phyloP scores from a whole-genome alignment of 2,113 vertebrate genomes.

The Odocoileus virginianus region DNA sequence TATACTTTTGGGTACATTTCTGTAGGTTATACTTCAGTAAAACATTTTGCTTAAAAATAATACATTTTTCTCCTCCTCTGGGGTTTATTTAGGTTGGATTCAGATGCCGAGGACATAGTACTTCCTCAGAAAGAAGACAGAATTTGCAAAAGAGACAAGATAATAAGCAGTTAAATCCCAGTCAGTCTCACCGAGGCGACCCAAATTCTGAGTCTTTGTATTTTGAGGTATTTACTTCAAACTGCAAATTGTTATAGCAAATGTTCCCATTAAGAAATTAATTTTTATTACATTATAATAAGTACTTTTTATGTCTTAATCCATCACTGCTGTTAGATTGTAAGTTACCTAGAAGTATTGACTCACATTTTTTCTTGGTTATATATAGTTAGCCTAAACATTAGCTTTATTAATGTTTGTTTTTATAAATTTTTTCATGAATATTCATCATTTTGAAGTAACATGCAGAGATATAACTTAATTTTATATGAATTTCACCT shows the following conservation, averaged over 20 bases:
- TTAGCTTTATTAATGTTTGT: background rate
- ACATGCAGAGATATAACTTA: background rate
- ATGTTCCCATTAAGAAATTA: constrained; percentile 15
- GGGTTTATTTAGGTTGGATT: constrained; percentile 77
- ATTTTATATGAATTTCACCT: background rate
- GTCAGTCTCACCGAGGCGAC: constrained; percentile 78
- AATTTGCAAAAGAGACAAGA: constrained; percentile 83
- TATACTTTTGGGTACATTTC: background rate
- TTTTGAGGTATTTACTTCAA: constrained; percentile 87
- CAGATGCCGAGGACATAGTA: constrained; percentile 84
- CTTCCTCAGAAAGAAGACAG: constrained; percentile 83
- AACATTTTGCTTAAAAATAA: constrained; percentile 23
- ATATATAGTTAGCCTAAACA: background rate
- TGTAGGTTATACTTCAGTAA: background rate
- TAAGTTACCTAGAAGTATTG: background rate
- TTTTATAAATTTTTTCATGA: background rate
- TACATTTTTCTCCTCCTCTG: background rate
- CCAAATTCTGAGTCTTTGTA: constrained; percentile 89
- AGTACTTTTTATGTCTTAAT: background rate
- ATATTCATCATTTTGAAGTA: background rate
- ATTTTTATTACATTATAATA: constrained; percentile 15
- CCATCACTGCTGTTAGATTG: background rate
- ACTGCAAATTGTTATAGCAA: background rate
- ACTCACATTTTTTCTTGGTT: background rate
- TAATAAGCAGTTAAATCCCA: constrained; percentile 70